phyloP scores from a whole-genome alignment of 2,113 vertebrate species.

The Romanogobio albipinnatus region DNA sequence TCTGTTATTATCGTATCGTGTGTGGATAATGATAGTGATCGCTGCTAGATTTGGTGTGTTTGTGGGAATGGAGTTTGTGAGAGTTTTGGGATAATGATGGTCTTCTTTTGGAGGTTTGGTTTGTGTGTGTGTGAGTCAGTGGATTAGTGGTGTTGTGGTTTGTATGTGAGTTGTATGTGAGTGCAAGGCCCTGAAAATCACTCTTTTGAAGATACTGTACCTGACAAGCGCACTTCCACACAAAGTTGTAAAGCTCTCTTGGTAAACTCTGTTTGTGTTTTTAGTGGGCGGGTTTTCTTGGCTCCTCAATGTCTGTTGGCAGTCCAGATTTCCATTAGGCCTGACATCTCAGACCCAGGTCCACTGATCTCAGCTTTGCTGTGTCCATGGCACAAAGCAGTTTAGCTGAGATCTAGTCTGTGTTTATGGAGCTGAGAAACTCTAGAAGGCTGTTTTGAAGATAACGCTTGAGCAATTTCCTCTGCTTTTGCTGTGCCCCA shows the following conservation, averaged over 20 bases:
- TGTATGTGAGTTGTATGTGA: conserved; percentile 4
- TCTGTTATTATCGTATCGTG: conserved; percentile 38
- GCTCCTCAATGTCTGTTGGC: not conserved
- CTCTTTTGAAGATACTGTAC: not conserved
- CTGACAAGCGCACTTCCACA: not conserved
- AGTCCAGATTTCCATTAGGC: conserved; percentile 6
- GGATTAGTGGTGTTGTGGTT: conserved; percentile 37
- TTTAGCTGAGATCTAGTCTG: conserved; percentile 18
- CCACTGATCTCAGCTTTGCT: conserved; percentile 19
- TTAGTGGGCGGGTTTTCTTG: not conserved
- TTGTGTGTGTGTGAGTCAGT: conserved; percentile 15
- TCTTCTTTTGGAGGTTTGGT: conserved; percentile 40
- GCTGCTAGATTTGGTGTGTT: conserved; percentile 19
- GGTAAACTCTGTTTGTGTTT: conserved; percentile 3
- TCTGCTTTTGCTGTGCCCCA: not conserved
- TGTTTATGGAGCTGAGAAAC: conserved; percentile 13
- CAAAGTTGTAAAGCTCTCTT: not conserved
- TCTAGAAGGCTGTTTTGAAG: conserved; percentile 26
- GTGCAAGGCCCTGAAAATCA: not conserved
- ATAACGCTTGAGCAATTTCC: conserved; percentile 31
- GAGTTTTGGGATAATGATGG: conserved; percentile 41
- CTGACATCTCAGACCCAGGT: conserved; percentile 13
- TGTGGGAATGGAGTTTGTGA: conserved; percentile 26
- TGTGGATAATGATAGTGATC: conserved; percentile 49
- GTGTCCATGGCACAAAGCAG: conserved; percentile 2